Evolutionary conservation across 2,888 invertebrate species (phyloP).

Genomic region (Trissonchulus sp.): DNA sequence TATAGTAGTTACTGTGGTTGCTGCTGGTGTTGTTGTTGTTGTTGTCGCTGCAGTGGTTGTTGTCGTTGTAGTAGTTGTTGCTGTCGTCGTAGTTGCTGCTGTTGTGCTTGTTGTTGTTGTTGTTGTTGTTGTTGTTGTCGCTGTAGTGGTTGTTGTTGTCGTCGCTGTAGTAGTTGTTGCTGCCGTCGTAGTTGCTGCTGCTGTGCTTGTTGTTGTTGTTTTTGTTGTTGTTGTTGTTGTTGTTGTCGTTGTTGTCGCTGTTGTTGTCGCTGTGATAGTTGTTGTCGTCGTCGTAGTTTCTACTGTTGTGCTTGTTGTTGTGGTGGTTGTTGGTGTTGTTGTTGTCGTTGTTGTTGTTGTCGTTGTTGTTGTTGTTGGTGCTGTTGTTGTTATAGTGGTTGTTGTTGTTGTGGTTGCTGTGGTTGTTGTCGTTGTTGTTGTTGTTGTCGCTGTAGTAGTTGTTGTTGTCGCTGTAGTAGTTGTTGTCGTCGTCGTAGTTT

Average conservation of each 20-base stretch:
- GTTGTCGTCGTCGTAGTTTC: conserved; percentile 9
- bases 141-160: neutral
- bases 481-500: conserved; percentile 22
- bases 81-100: conserved; percentile 10
- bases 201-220: neutral
- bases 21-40: neutral
- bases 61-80: neutral
- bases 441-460: conserved; percentile 17
- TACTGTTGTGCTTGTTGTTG: conserved; percentile 15
- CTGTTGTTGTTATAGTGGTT: conserved; percentile 20
- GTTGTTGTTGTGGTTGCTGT: conserved; percentile 22
- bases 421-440: conserved; percentile 22
- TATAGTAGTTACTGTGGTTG: neutral
- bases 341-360: conserved; percentile 20
- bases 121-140: conserved; percentile 16
- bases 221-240: conserved; percentile 12
- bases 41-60: neutral
- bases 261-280: conserved; percentile 12
- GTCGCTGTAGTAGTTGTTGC: neutral
- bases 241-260: conserved; percentile 2
- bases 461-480: conserved; percentile 22
- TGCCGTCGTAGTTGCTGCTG: neutral
- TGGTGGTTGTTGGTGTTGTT: conserved; percentile 18
- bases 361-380: conserved; percentile 10
- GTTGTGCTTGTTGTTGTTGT: conserved; percentile 10